A percentile compares a stretch with the other conserved stretches of the same genome.
These are phyloP conservation scores for Candidula unifasciata DNA, from an alignment of 2,888 invertebrate genomes.

Conservation along the genomic window DNA sequence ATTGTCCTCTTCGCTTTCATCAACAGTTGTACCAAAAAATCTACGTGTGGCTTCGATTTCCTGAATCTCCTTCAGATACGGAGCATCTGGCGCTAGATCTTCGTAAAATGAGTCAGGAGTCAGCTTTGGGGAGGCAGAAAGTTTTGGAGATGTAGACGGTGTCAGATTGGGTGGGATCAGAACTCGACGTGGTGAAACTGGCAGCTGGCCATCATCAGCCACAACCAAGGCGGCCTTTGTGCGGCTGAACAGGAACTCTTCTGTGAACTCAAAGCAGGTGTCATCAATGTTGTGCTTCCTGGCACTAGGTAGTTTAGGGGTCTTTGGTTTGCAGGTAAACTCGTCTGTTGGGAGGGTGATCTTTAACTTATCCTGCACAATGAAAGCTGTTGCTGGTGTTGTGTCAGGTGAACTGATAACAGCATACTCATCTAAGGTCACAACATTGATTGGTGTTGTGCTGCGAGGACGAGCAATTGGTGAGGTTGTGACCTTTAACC, in stretches of 20 bases:
- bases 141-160: conserved; percentile 64
- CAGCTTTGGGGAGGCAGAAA: conserved; percentile 51
- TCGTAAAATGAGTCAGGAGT: conserved; percentile 9
- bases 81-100: conserved; percentile 11
- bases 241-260: conserved; percentile 70
- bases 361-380: conserved; percentile 67
- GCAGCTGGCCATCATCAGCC: conserved; percentile 61
- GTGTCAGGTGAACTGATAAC: conserved; percentile 68
- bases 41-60: conserved; percentile 43
- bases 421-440: conserved; percentile 71
- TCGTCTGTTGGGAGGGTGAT: conserved; percentile 72
- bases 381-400: conserved; percentile 54
- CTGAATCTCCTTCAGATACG: conserved; percentile 54
- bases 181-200: conserved; percentile 67
- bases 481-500: conserved; percentile 70
- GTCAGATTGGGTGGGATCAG: conserved; percentile 71
- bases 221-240: conserved; percentile 70
- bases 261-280: conserved; percentile 64
- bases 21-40: conserved; percentile 49
- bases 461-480: conserved; percentile 72
- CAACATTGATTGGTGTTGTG: conserved; percentile 71
- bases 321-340: conserved; percentile 60
- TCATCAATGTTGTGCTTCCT: conserved; percentile 58
- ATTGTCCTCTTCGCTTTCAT: conserved; percentile 49
- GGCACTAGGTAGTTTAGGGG: conserved; percentile 59